Percentiles rank a stretch among this genome's conserved stretches.
phyloP scores from a whole-genome alignment of 2,113 vertebrate genomes.

The Urocolius indicus region DNA sequence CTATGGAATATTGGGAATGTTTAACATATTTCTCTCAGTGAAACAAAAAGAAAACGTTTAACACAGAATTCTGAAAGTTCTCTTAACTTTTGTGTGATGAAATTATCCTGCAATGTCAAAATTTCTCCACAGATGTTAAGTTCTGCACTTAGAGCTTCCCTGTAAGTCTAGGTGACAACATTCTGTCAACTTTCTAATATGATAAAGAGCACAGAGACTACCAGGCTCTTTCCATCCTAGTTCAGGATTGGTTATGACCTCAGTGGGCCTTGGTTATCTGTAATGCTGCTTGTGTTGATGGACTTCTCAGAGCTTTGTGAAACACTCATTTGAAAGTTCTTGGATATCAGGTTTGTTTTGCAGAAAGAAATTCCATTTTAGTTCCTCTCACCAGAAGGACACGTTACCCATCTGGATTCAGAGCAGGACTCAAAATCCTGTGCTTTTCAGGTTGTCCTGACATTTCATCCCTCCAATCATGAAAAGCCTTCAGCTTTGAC shows the following conservation, averaged over 20 bases:
- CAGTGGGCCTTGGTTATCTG: neutral
- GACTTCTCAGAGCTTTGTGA: neutral
- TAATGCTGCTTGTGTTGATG: neutral
- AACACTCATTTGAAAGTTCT: neutral
- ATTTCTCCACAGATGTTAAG: neutral
- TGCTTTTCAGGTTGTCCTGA: neutral
- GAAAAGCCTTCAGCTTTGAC: slow-evolving; percentile 4
- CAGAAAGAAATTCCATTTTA: neutral
- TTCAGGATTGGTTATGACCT: neutral
- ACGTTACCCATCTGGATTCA: neutral
- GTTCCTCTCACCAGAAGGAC: neutral
- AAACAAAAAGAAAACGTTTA: neutral
- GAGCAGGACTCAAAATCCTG: neutral
- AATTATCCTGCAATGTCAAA: neutral
- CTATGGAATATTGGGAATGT: neutral
- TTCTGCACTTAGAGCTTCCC: neutral
- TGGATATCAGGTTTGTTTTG: neutral
- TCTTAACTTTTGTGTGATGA: neutral
- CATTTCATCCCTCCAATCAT: neutral
- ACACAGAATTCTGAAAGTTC: neutral
- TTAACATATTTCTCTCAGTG: neutral
- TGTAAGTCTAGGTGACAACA: neutral
- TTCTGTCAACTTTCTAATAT: neutral
- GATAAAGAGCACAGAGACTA: neutral
- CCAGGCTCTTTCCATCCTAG: neutral